These are phyloP conservation scores for Eilema depressum DNA, from an alignment of 2,888 invertebrate species.

Conservation along the genomic window DNA sequence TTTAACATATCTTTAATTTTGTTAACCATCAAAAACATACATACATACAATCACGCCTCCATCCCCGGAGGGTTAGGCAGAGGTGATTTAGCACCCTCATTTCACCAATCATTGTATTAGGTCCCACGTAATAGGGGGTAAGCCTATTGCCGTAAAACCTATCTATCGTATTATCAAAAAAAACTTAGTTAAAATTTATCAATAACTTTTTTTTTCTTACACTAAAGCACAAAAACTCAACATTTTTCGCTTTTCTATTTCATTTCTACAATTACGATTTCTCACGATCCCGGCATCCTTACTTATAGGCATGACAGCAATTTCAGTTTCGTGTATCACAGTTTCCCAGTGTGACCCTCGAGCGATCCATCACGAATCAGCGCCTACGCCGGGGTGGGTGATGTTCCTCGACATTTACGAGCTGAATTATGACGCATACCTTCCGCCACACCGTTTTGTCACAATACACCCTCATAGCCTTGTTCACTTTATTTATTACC, in stretches of 20 bases:
- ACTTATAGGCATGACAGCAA: constrained; percentile 14
- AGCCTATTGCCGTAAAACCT: too few relatives aligned
- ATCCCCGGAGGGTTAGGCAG: too few relatives aligned
- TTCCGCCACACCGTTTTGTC: constrained; percentile 73
- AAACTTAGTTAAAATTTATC: too few relatives aligned
- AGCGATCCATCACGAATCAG: constrained; percentile 79
- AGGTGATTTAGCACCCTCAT: too few relatives aligned
- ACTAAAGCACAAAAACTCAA: not conserved
- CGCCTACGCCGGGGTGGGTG: constrained; percentile 51
- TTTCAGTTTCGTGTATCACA: constrained; percentile 34
- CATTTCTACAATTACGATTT: not conserved
- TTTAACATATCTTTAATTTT: too few relatives aligned
- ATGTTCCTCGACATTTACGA: constrained; percentile 78
- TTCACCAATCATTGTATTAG: too few relatives aligned
- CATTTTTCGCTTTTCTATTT: too few relatives aligned
- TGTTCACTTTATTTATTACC: constrained; percentile 33
- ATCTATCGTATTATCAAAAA: too few relatives aligned
- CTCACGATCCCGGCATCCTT: not conserved
- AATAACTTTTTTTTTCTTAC: not conserved
- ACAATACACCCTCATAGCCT: constrained; percentile 48
- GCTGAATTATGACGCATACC: constrained; percentile 79
- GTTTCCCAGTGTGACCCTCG: constrained; percentile 52
- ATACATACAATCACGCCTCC: too few relatives aligned
- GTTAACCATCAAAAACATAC: too few relatives aligned
- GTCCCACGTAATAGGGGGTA: too few relatives aligned